Base-by-base conservation (phyloP, 2,113 vertebrate species). In the Pipa parva region DNA sequence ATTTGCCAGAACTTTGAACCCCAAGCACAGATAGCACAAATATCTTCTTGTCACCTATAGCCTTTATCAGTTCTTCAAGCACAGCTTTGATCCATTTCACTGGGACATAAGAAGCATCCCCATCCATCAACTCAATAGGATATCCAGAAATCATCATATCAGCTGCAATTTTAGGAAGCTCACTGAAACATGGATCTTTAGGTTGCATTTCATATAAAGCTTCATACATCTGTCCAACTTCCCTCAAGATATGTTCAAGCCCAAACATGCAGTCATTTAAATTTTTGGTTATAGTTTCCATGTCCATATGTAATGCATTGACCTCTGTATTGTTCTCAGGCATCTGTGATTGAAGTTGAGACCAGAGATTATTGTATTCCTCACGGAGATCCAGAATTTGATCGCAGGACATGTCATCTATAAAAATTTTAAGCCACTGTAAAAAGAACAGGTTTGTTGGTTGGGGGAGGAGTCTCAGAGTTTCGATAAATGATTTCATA, bases 61-160 rank as follows among this genome's bases (percentile, higher is more conserved):
- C 86, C 54, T 80, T 68, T 7, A 80, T 75, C 15, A 92, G 48
- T 45, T 79, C 80, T 37, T 89, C 79, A 65, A 92, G 78, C 67
- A 92, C 61, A 48, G 84, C 81, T n/a, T 63, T 64, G 8, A 91
- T 76, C 89, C 88, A 92, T 2, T 1, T 79, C 1, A 93, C 18
- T 10, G 91, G 83, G 5, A 91, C 71, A 3, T 91, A 85, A 7
- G 82, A 84, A 46, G 85, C 81, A 58, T 92, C 89, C 0, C 89
- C 91, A 36, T 92, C 89, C 86, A 94, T 90, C 55, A 91, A 76
- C 72, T 93, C 91, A 25, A 90, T 27, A 0, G 90, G 83, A 13
- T 86, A 75, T 2, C 88, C 90, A 3, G 64, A 82, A 58, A 87
- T 70, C 83, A 93, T 85, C 39, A 91, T 71, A 1, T 88, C 78